A percentile compares a stretch with the other conserved stretches of the same genome.
Evolutionary conservation across 2,797 vertebrate species (phyloP).

Genomic region (Loriculus beryllinus): DNA sequence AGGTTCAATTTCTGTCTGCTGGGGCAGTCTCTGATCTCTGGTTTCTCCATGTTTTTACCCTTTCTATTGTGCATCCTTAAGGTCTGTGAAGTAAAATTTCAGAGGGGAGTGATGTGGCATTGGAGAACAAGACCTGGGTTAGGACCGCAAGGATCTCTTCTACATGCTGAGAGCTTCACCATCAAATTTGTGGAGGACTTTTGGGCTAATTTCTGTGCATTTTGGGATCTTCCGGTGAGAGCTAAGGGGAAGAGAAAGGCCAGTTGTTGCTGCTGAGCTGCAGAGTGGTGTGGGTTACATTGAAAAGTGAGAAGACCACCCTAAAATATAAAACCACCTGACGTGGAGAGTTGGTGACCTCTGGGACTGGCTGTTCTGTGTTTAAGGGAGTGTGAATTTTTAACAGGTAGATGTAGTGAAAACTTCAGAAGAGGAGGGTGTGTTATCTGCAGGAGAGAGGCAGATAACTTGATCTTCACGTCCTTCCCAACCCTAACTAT

Average conservation of each 20-base stretch:
- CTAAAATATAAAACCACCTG: neutral
- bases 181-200: neutral
- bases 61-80: neutral
- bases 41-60: neutral
- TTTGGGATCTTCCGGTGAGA: neutral
- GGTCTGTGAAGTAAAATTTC: neutral
- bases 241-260: neutral
- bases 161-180: neutral
- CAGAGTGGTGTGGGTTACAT: fast-evolving
- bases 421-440: neutral
- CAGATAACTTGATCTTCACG: neutral
- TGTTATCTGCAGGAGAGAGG: neutral
- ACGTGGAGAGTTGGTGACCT: neutral
- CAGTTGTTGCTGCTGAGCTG: neutral
- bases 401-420: neutral
- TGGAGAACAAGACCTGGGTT: neutral
- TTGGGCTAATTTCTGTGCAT: neutral
- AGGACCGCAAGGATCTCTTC: neutral
- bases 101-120: neutral
- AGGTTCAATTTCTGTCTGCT: neutral
- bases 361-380: neutral
- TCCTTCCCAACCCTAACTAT: too few species aligned
- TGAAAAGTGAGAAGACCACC: neutral
- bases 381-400: neutral
- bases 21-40: neutral